These are phyloP conservation scores for Aphelinus certus DNA, from an alignment of 1,140 invertebrate species.

Conservation along the genomic window DNA sequence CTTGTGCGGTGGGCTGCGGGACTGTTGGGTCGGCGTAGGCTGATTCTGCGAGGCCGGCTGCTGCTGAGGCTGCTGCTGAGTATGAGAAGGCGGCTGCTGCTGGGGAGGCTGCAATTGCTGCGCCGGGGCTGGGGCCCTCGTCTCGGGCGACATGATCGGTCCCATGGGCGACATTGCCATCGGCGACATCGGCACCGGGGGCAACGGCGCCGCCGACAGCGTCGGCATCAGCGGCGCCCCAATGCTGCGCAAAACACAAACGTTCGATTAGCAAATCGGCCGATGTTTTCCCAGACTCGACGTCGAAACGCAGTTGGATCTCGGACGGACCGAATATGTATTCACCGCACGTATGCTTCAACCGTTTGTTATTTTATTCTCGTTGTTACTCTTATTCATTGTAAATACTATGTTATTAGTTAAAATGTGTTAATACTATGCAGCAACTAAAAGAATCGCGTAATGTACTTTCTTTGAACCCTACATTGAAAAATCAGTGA, in stretches of 20 bases:
- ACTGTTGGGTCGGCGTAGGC: neutral
- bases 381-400: too few species aligned
- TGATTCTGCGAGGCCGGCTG: neutral
- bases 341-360: too few species aligned
- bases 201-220: conserved; percentile 51
- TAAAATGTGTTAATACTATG: too few species aligned
- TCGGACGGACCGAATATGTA: too few species aligned
- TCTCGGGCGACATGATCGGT: conserved; percentile 31
- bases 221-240: conserved; percentile 48
- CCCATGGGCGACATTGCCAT: conserved; percentile 55
- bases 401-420: too few species aligned
- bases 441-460: too few species aligned
- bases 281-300: too few species aligned
- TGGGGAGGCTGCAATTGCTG: conserved; percentile 38
- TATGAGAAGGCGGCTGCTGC: conserved; percentile 18
- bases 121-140: conserved; percentile 34
- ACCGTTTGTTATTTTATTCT: too few species aligned
- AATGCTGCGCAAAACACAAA: neutral
- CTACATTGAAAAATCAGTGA: too few species aligned
- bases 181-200: conserved; percentile 56
- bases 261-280: too few species aligned
- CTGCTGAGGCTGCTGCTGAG: neutral
- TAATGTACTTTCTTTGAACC: too few species aligned
- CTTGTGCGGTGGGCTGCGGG: conserved; percentile 43
- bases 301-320: too few species aligned